Base-by-base conservation (phyloP, 2,888 invertebrate genomes). In the Nymphalis urticae region DNA sequence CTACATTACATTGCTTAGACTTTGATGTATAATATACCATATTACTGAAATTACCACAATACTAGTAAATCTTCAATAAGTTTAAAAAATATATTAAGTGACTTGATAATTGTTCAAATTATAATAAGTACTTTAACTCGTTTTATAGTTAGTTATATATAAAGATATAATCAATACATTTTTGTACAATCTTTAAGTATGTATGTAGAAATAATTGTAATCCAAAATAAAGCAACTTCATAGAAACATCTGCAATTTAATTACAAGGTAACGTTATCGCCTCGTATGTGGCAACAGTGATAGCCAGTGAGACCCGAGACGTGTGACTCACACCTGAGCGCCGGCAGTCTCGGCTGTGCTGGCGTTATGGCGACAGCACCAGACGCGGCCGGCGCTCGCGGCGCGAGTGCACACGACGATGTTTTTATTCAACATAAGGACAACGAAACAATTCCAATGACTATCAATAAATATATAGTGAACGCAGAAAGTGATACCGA, bases 291-390 rank as follows among this genome's bases (percentile, higher is more conserved):
- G 8, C 42, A 54, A 56, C 48, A 56, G 42, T 56, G 69, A 59
- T 58, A 62, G 17, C 10, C 48, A 42, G 47, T n/a, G 47, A 42
- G 42, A 42, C 42, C 42, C 13, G 13, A 42, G 42, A 42, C 42
- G 42, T 13, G 2, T 4, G 42, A n/a, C 36, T 27, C 27, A 13
- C 50, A 58, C 62, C 47, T 62, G 56, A n/a, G 27, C 36, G 53
- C 51, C 62, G 65, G 47, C 65, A 69, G 69, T 65, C 6, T 58
- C 56, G 24, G 65, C 17, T 42, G 50, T 62, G 65, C n/a, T n/a
- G n/a, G n/a, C n/a, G n/a, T 36, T 64, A 47, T 62, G 65, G 51
- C 69, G 32, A 56, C n/a, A 58, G 65, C 24, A 19, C 42, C 27
- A 27, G 24, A 56, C 60, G 32, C 17, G 47, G 53, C 42, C 42